Conservation (phyloP, 1,140 invertebrate genomes). For the Ips nitidus region DNA sequence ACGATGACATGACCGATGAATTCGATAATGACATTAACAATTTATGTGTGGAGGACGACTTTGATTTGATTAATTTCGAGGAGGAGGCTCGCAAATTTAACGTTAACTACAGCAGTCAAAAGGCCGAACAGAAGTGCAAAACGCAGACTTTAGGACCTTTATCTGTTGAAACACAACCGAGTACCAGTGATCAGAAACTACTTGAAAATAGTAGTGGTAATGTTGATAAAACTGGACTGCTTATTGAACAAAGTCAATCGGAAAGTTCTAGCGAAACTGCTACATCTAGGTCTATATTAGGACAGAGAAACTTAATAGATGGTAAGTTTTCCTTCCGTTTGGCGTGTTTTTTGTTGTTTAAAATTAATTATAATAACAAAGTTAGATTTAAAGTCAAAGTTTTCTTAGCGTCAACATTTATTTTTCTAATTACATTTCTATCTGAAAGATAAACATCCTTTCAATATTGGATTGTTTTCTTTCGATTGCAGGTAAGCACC, state of each 20-base stretch:
- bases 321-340: neutral
- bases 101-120: slow-evolving; percentile 12
- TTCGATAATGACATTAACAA: slow-evolving; percentile 59
- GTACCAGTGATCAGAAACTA: slow-evolving; percentile 40
- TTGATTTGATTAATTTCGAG: slow-evolving; percentile 46
- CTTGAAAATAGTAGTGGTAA: neutral
- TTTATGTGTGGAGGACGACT: slow-evolving; percentile 49
- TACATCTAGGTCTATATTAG: neutral
- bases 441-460: neutral
- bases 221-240: slow-evolving; percentile 6
- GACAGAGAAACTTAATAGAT: neutral
- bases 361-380: neutral
- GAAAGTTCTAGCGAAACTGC: neutral
- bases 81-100: slow-evolving; percentile 41
- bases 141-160: neutral
- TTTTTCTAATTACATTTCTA: neutral
- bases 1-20: slow-evolving; percentile 56
- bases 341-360: too few relatives aligned
- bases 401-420: neutral
- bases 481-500: slow-evolving; percentile 1
- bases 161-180: neutral
- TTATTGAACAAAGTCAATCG: neutral
- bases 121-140: slow-evolving; percentile 2
- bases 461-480: neutral
- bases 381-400: neutral